A percentile compares a stretch with the other conserved stretches of the same genome.
Evolutionary conservation across 2,888 invertebrate species (phyloP).

Genomic region (Yponomeuta malinellus): DNA sequence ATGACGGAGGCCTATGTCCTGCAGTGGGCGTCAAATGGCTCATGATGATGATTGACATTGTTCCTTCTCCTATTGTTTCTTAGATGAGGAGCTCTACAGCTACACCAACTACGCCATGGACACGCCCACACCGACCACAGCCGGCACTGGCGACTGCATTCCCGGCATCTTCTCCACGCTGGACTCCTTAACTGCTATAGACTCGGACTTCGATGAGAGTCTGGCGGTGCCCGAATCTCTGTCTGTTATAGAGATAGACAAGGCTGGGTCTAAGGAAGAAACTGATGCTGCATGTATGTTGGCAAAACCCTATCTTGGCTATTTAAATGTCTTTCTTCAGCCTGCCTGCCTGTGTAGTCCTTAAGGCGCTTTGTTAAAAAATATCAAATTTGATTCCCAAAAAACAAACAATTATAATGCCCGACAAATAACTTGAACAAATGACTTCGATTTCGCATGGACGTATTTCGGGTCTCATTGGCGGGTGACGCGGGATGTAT

Average conservation of each 20-base stretch:
- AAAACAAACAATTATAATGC: too few species aligned
- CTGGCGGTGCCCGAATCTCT: conserved; percentile 85
- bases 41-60: too few species aligned
- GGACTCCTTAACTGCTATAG: conserved; percentile 72
- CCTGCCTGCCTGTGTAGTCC: too few species aligned
- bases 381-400: too few species aligned
- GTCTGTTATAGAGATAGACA: conserved; percentile 77
- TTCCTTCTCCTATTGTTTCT: background rate
- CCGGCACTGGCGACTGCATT: conserved; percentile 57
- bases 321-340: background rate
- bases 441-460: too few species aligned
- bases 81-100: conserved; percentile 66
- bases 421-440: too few species aligned
- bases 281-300: conserved; percentile 37
- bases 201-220: conserved; percentile 88
- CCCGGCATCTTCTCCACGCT: conserved; percentile 65
- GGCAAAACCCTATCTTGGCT: too few species aligned
- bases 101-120: conserved; percentile 71
- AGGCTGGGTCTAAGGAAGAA: conserved; percentile 47
- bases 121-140: conserved; percentile 51
- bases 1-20: too few species aligned
- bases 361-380: too few species aligned
- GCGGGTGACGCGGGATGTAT: too few species aligned
- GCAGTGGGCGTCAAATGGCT: too few species aligned
- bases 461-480: too few species aligned